phyloP scores from a whole-genome alignment of 2,888 invertebrate genomes.

The Eupithecia tripunctaria region DNA sequence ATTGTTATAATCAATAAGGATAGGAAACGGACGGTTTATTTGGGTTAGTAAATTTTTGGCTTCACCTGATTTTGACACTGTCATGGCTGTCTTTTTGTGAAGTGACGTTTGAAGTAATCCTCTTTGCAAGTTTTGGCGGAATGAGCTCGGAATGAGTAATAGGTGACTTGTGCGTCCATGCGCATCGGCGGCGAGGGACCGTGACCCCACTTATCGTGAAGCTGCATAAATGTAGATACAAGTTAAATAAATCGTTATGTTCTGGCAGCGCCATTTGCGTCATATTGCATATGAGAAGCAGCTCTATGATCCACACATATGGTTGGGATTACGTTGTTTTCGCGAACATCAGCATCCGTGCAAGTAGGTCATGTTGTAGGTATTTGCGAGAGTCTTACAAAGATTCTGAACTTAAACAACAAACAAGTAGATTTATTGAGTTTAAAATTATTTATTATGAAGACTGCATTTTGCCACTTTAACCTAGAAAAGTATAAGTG shows the following conservation, averaged over 20 bases:
- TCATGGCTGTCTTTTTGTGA: constrained; percentile 17
- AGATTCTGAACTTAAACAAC: background rate
- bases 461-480: background rate
- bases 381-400: background rate
- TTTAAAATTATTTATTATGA: background rate
- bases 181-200: background rate
- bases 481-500: background rate
- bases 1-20: background rate
- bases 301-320: background rate
- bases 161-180: background rate
- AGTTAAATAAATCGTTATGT: constrained; percentile 4
- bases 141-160: constrained; percentile 2
- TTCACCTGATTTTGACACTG: constrained; percentile 33
- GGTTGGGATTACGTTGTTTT: background rate
- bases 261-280: background rate
- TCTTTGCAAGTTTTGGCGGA: constrained; percentile 16
- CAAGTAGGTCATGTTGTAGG: constrained; percentile 2
- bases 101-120: constrained; percentile 23
- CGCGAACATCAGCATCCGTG: background rate
- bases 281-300: background rate
- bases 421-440: background rate
- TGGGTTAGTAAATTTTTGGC: constrained; percentile 20
- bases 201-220: constrained; percentile 1
- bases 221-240: background rate
- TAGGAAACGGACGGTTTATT: constrained; percentile 16